These are phyloP conservation scores for Coregonus sp. DNA, from an alignment of 2,797 vertebrate species.

Conservation along the genomic window DNA sequence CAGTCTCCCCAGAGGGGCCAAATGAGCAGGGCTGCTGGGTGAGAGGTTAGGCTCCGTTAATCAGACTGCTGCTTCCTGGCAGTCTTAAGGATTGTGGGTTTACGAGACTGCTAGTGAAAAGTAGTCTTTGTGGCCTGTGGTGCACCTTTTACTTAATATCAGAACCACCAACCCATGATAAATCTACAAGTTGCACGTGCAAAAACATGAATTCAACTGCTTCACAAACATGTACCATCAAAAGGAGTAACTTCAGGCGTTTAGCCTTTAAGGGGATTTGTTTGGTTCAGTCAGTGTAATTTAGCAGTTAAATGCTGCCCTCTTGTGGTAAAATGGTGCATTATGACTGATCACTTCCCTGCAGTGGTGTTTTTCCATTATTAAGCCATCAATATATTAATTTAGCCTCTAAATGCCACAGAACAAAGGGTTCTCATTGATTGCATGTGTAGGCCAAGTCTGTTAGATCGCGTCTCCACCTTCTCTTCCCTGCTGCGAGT, in stretches of 20 bases:
- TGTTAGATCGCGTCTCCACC: not conserved
- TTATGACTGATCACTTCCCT: not conserved
- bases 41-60: slow-evolving; percentile 54
- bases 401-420: not conserved
- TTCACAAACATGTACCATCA: not conserved
- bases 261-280: not conserved
- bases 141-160: not conserved
- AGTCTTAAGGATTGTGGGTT: not conserved
- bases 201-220: not conserved
- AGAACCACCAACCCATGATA: not conserved
- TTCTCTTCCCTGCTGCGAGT: not conserved
- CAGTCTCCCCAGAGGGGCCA: slow-evolving; percentile 22
- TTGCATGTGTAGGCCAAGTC: not conserved
- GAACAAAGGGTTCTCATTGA: not conserved
- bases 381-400: not conserved
- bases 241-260: not conserved
- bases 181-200: not conserved
- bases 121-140: not conserved
- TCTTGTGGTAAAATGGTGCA: slow-evolving; percentile 18
- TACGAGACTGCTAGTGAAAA: not conserved
- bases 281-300: too few species aligned
- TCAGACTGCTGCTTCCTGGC: slow-evolving; percentile 35
- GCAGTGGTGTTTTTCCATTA: not conserved
- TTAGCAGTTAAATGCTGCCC: slow-evolving; percentile 13
- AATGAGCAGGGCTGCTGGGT: slow-evolving; percentile 16